phyloP scores from a whole-genome alignment of 1,140 invertebrate genomes.

The Solenopsis fugax region DNA sequence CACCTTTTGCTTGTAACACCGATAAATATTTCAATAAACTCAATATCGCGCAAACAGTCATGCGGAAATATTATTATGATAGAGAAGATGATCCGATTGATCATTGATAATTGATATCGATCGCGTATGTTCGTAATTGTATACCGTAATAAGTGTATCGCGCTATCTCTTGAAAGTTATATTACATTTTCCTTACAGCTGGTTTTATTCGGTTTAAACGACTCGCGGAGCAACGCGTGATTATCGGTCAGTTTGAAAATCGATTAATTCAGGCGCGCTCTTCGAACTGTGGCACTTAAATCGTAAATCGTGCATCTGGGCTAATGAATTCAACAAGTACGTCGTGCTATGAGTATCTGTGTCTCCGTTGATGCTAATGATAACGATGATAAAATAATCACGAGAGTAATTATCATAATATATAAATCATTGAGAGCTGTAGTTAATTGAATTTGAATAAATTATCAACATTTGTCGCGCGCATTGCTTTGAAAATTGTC shows the following conservation, averaged over 20 bases:
- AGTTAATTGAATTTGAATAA: background rate
- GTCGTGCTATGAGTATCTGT: background rate
- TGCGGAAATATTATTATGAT: conserved; percentile 30
- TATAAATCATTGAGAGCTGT: background rate
- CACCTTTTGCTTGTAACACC: conserved; percentile 60
- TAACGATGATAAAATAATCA: background rate
- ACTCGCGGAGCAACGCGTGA: conserved; percentile 47
- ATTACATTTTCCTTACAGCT: conserved; percentile 13
- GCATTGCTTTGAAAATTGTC: background rate
- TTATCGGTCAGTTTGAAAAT: conserved; percentile 1
- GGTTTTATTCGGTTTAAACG: conserved; percentile 4
- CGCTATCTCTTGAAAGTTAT: conserved; percentile 8
- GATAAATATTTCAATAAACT: conserved; percentile 81
- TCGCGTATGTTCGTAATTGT: conserved; percentile 39
- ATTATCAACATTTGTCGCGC: background rate
- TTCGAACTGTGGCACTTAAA: conserved; percentile 17
- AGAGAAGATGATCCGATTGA: conserved; percentile 22
- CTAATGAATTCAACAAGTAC: conserved; percentile 20
- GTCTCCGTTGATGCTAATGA: conserved; percentile 1
- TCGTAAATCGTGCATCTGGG: background rate
- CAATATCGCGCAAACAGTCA: conserved; percentile 72
- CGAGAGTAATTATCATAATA: background rate
- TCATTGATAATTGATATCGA: conserved; percentile 57
- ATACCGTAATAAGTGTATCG: conserved; percentile 38
- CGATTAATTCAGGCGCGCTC: conserved; percentile 5